Evolutionary conservation across 2,113 vertebrate genomes (phyloP), one percentile per base, ranked within the genome.

Genomic region (Epinephelus moara): DNA sequence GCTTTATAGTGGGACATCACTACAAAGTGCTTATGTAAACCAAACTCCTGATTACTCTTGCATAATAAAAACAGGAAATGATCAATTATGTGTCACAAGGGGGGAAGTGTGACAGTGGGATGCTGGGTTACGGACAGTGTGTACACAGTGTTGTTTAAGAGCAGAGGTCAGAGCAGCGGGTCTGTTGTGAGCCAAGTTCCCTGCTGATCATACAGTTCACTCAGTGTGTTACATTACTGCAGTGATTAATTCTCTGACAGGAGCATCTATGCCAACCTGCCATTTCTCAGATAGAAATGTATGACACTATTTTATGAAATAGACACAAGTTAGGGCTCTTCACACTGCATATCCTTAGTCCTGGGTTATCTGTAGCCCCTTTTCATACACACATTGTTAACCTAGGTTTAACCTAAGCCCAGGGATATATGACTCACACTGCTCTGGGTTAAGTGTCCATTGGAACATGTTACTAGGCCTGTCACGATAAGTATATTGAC

Each of bases 61-160:
- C 74, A 64, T 91, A 93, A 93, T 73, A 25, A 60, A 76, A 59
- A 86, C 73, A 83, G 85, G 85, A 85, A 68, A 47, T 55, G 61
- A 93, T 95, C 91, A 75, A 94, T 94, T 23, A 6, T 68, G 40
- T 81, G 82, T 66, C 59, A 70, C 75, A 14, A 52, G 50, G 67
- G 69, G 49, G 60, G 33, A 57, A 45, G 53, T 57, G 71, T 61
- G 77, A 75, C 80, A 62, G 52, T 13, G 61, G 77, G 52, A 52
- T 17, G 45, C 72, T 27, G 74, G 75, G 77, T 52, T 62, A 52
- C 19, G 71, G 33, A 75, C 78, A 14, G 33, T 69, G 23, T 80
- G 72, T 33, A n/a, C 63, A 33, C 64, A 52, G 60, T 45, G 70
- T 25, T 68, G 15, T 49, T 61, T 78, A 10, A 68, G 71, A 55